phyloP scores from a whole-genome alignment of 2,113 vertebrate genomes.

The Pithys albifrons region DNA sequence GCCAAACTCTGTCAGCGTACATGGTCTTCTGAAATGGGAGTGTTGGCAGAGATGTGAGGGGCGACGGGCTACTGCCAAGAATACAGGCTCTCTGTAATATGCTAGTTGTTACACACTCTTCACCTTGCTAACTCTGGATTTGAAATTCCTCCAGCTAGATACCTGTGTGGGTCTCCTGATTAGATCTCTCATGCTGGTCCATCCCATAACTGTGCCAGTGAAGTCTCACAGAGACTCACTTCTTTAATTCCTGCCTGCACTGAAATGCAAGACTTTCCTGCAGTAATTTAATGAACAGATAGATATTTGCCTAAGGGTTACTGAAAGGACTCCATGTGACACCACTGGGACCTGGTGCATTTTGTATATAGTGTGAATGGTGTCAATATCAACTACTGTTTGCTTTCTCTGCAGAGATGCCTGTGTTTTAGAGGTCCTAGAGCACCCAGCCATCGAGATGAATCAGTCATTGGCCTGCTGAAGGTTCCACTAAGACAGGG shows the following conservation, averaged over 20 bases:
- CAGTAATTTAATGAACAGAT: background rate
- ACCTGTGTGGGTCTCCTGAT: background rate
- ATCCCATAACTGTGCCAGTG: background rate
- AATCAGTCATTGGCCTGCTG: background rate
- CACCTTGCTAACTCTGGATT: background rate
- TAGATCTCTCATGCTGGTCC: background rate
- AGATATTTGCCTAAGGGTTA: background rate
- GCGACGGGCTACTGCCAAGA: rapidly evolving
- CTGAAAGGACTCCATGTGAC: background rate
- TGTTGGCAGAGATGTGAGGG: background rate
- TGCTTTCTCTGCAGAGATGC: background rate
- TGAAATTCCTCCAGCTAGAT: background rate
- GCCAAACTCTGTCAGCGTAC: background rate
- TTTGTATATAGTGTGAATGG: background rate
- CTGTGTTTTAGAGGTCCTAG: background rate
- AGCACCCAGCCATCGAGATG: background rate
- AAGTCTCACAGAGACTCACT: background rate
- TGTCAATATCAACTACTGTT: background rate
- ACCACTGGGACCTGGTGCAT: background rate
- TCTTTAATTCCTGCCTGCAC: background rate
- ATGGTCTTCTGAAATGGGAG: background rate
- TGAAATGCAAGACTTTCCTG: background rate
- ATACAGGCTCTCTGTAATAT: background rate
- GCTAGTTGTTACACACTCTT: background rate
- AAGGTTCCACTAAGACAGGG: background rate